phyloP scores from a whole-genome alignment of 1,140 invertebrate genomes.

The Belonocnema kinseyi region DNA sequence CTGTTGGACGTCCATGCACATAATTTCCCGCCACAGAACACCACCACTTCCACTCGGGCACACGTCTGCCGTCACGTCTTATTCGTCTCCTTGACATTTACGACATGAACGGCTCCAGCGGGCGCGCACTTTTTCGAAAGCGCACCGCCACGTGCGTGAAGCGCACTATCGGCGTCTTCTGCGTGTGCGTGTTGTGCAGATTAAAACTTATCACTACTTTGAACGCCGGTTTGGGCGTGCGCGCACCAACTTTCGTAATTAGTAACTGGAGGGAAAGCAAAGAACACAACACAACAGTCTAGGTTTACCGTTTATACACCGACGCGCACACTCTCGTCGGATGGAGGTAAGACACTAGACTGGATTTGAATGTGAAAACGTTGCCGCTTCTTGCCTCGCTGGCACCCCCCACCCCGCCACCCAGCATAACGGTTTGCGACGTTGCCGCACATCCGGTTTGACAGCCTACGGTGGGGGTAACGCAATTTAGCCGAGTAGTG shows the following conservation, averaged over 20 bases:
- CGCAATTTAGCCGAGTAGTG: constrained; percentile 50
- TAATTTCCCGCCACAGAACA: constrained; percentile 63
- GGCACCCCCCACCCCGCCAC: constrained; percentile 52
- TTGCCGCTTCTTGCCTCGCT: constrained; percentile 66
- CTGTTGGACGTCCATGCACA: constrained; percentile 72
- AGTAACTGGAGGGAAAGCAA: constrained; percentile 39
- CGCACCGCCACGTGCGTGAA: constrained; percentile 45
- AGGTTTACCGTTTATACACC: constrained; percentile 42
- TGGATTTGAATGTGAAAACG: constrained; percentile 70
- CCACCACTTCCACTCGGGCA: constrained; percentile 55
- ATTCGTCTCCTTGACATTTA: constrained; percentile 64
- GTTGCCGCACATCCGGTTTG: constrained; percentile 72
- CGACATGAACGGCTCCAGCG: constrained; percentile 31
- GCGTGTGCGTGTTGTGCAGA: constrained; percentile 15
- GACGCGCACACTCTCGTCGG: constrained; percentile 42
- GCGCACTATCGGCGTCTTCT: constrained; percentile 36
- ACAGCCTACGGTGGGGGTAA: constrained; percentile 53
- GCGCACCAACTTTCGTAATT: not conserved
- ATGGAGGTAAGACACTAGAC: constrained; percentile 56
- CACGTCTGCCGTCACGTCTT: constrained; percentile 51
- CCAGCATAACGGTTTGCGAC: constrained; percentile 72
- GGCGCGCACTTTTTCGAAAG: constrained; percentile 27
- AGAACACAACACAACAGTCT: constrained; percentile 11
- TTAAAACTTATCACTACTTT: constrained; percentile 22
- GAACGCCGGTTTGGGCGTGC: constrained; percentile 5